Evolutionary conservation across 2,113 vertebrate species (phyloP).

Genomic region (Danionella cerebrum): DNA sequence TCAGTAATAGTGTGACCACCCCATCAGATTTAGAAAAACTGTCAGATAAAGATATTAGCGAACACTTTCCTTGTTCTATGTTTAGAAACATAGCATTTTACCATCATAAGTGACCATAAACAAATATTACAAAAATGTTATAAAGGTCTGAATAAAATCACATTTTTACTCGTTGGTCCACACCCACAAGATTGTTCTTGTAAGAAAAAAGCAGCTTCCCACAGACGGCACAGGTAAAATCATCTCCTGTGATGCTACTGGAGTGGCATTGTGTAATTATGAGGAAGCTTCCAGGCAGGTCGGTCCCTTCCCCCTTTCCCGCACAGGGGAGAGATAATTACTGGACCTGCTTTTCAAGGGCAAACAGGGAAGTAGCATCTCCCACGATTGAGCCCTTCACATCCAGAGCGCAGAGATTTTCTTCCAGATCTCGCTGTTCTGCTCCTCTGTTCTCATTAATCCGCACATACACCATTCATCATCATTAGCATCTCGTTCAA

Average conservation of each 20-base stretch:
- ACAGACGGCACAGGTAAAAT: conserved; percentile 26
- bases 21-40: too few relatives aligned
- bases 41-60: too few relatives aligned
- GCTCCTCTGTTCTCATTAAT: conserved; percentile 35
- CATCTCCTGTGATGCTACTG: conserved; percentile 26
- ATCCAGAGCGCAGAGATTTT: background rate
- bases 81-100: too few relatives aligned
- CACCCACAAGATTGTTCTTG: background rate
- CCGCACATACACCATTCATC: conserved; percentile 39
- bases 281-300: conserved; percentile 38
- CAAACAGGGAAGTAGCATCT: conserved; percentile 19
- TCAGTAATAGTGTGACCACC: too few relatives aligned
- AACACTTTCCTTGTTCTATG: too few relatives aligned
- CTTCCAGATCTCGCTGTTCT: conserved; percentile 8
- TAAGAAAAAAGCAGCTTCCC: background rate
- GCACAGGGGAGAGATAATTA: conserved; percentile 43
- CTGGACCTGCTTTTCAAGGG: conserved; percentile 39
- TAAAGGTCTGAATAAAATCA: too few relatives aligned
- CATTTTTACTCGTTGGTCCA: background rate
- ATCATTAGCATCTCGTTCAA: conserved; percentile 34
- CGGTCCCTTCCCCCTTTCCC: conserved; percentile 32
- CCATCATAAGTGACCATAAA: too few relatives aligned
- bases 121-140: too few relatives aligned
- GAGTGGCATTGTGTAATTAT: conserved; percentile 42
- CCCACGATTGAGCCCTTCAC: background rate